Conservation (phyloP, 2,113 vertebrate species). For the Corythoichthys intestinalis region DNA sequence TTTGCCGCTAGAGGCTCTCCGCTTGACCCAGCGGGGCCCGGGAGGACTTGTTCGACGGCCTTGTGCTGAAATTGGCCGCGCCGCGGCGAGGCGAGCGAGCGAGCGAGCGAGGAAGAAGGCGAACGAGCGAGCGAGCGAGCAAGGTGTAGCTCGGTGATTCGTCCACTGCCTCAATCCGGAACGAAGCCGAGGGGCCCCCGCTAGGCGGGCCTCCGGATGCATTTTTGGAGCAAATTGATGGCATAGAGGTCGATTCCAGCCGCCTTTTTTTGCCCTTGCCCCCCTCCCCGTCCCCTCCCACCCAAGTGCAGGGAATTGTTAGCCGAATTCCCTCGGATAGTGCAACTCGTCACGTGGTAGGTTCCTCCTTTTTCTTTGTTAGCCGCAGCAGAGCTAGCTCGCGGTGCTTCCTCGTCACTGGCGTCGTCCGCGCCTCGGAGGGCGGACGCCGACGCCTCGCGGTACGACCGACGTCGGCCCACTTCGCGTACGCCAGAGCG, state of each 20-base stretch:
- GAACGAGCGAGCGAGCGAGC: slow-evolving; percentile 26
- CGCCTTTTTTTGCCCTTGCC: slow-evolving; percentile 39
- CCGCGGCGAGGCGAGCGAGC: slow-evolving; percentile 52
- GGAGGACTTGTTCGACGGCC: slow-evolving; percentile 54
- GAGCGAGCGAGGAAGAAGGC: slow-evolving; percentile 46
- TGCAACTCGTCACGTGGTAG: slow-evolving; percentile 93
- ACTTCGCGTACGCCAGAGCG: too few relatives aligned
- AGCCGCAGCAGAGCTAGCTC: slow-evolving; percentile 58
- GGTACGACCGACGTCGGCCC: background rate
- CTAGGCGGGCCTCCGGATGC: slow-evolving; percentile 33
- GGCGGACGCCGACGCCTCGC: too few relatives aligned
- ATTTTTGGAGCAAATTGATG: slow-evolving; percentile 50
- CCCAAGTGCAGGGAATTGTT: slow-evolving; percentile 84
- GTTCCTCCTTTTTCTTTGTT: slow-evolving; percentile 92
- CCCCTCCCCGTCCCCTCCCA: slow-evolving; percentile 50
- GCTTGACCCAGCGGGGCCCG: slow-evolving; percentile 30
- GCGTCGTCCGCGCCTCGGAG: slow-evolving; percentile 5
- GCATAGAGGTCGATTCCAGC: slow-evolving; percentile 43
- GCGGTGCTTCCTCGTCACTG: background rate
- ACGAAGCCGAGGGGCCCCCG: slow-evolving; percentile 58
- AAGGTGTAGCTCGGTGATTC: slow-evolving; percentile 71
- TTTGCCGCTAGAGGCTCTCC: slow-evolving; percentile 33
- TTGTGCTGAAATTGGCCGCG: slow-evolving; percentile 48
- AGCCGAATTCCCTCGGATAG: slow-evolving; percentile 86
- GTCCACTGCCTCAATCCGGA: slow-evolving; percentile 77